Conservation (phyloP, 2,888 invertebrate species). For the Campoletis raptor region DNA sequence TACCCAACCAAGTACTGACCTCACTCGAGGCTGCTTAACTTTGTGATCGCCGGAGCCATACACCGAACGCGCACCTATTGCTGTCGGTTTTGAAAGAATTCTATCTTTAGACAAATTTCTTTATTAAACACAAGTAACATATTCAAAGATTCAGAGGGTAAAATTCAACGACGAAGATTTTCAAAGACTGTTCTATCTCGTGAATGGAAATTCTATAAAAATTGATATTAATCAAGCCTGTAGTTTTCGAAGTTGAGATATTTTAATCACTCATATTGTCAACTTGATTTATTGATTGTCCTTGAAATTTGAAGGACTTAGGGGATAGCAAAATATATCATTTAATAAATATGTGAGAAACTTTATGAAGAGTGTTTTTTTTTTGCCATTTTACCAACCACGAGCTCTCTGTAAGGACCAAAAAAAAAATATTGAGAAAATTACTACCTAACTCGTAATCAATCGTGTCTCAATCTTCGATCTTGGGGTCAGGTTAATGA, state of each 20-base stretch:
- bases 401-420: background rate
- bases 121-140: background rate
- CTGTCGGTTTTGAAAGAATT: background rate
- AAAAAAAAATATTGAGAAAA: background rate
- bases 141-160: background rate
- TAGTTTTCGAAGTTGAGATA: too few relatives aligned
- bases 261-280: too few relatives aligned
- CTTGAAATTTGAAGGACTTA: background rate
- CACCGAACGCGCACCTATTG: too few relatives aligned
- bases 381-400: background rate
- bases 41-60: too few relatives aligned
- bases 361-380: background rate
- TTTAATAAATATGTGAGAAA: background rate
- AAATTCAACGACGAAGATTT: background rate
- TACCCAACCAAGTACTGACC: too few relatives aligned
- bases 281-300: too few relatives aligned
- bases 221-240: too few relatives aligned
- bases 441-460: background rate
- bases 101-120: background rate
- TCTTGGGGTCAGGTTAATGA: conserved; percentile 71
- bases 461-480: conserved; percentile 46
- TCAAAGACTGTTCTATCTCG: background rate
- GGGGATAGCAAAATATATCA: background rate
- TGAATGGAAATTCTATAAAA: too few relatives aligned
- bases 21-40: too few relatives aligned